Percentiles rank a stretch among this genome's conserved stretches.
Evolutionary conservation across 2,888 invertebrate species (phyloP).

Genomic region (Synanthedon tipuliformis): DNA sequence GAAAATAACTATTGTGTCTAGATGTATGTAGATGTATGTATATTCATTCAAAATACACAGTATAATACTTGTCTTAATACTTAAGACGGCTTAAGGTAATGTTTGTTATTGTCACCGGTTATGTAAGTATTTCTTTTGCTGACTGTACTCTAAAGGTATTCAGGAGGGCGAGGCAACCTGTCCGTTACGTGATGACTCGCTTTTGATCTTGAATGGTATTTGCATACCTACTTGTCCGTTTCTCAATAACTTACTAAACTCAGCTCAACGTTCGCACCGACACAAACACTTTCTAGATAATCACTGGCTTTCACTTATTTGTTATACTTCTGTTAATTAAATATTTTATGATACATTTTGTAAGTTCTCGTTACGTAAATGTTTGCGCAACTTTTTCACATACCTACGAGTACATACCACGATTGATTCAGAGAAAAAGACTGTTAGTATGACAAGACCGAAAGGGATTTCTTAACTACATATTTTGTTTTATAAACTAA

Average conservation of each 20-base stretch:
- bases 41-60: no score
- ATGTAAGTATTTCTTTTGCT: background rate
- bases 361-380: background rate
- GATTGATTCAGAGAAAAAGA: no score
- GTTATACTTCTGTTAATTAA: background rate
- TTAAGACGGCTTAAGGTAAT: background rate
- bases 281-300: conserved; percentile 19
- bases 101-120: background rate
- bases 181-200: conserved; percentile 11
- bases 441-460: no score
- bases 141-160: background rate
- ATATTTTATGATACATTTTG: background rate
- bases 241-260: conserved; percentile 4
- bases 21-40: no score
- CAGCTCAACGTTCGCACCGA: conserved; percentile 8
- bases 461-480: no score
- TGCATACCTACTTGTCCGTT: conserved; percentile 9
- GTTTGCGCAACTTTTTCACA: background rate
- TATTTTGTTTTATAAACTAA: no score
- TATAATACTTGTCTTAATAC: no score
- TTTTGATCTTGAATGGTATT: conserved; percentile 13
- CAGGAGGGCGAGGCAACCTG: conserved; percentile 5
- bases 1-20: no score
- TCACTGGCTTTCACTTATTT: conserved; percentile 4
- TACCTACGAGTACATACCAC: no score